These are phyloP conservation scores for Chalcis sispes DNA, from an alignment of 2,888 invertebrate species.

Conservation along the genomic window DNA sequence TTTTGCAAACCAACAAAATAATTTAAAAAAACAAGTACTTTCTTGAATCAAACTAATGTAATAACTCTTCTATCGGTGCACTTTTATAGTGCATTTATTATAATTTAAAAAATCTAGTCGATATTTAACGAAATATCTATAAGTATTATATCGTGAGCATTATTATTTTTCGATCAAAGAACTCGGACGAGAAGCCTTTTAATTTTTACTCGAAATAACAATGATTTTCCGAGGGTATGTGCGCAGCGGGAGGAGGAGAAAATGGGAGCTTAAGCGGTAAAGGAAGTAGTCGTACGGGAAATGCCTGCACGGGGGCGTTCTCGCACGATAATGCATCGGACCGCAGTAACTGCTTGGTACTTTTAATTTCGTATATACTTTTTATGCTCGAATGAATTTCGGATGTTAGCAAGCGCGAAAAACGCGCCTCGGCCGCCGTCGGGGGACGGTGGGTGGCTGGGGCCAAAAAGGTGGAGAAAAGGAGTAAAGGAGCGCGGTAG, in stretches of 20 bases:
- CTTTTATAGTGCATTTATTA: no score
- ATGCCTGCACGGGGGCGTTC: no score
- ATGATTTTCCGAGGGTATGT: slow-evolving; percentile 6
- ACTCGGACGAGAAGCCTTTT: no score
- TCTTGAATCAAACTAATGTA: no score
- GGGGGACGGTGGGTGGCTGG: not conserved
- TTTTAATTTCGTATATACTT: slow-evolving; percentile 66
- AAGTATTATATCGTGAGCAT: no score
- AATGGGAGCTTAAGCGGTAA: not conserved
- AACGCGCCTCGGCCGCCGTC: not conserved
- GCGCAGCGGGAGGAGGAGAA: not conserved
- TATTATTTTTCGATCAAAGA: no score
- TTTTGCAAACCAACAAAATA: no score
- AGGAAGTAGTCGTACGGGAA: not conserved
- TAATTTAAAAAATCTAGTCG: no score
- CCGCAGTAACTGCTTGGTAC: slow-evolving; percentile 63
- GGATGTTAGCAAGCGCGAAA: slow-evolving; percentile 41
- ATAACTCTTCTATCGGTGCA: no score
- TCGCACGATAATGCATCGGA: slow-evolving; percentile 63
- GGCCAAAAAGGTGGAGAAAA: not conserved
- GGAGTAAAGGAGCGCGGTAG: slow-evolving; percentile 15
- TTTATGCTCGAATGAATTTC: slow-evolving; percentile 64
- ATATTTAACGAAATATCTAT: no score
- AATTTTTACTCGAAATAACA: slow-evolving; percentile 15
- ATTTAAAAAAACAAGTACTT: no score